Conservation (phyloP, 2,797 vertebrate genomes). For the Sebastolobus altivelis region DNA sequence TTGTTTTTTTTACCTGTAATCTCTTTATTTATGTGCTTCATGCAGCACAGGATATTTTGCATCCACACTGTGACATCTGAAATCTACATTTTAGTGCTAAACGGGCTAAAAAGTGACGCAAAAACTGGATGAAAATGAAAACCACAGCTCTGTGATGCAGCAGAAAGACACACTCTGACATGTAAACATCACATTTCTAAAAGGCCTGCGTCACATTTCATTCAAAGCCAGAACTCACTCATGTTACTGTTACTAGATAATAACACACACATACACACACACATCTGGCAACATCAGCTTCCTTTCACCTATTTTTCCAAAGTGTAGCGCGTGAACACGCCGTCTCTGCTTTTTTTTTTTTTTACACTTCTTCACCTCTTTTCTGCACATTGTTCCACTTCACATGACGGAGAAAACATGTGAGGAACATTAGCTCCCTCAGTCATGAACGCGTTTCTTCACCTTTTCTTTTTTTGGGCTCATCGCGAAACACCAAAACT, state of each 20-base stretch:
- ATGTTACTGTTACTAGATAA: constrained; percentile 26
- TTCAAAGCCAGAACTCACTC: constrained; percentile 57
- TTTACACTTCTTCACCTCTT: constrained; percentile 11
- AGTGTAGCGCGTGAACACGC: background rate
- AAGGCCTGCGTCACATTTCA: constrained; percentile 54
- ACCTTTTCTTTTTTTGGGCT: constrained; percentile 17
- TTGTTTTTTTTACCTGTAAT: background rate
- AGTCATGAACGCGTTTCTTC: constrained; percentile 54
- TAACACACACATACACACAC: constrained; percentile 68
- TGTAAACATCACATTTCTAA: constrained; percentile 20
- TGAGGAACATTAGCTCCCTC: constrained; percentile 65
- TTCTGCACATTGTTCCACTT: constrained; percentile 34
- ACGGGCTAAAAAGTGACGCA: background rate
- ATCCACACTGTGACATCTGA: background rate
- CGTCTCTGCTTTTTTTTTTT: background rate
- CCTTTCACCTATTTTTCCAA: constrained; percentile 29
- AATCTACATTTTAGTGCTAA: background rate
- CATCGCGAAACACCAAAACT: constrained; percentile 40
- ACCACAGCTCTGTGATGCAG: background rate
- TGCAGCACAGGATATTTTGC: too few species aligned
- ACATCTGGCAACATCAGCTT: constrained; percentile 82
- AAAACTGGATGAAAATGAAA: background rate
- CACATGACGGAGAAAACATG: constrained; percentile 53
- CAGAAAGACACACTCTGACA: background rate
- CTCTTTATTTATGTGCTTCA: background rate